Evolutionary conservation across 2,113 vertebrate genomes (phyloP).

Genomic region (Bostrychus sinensis): DNA sequence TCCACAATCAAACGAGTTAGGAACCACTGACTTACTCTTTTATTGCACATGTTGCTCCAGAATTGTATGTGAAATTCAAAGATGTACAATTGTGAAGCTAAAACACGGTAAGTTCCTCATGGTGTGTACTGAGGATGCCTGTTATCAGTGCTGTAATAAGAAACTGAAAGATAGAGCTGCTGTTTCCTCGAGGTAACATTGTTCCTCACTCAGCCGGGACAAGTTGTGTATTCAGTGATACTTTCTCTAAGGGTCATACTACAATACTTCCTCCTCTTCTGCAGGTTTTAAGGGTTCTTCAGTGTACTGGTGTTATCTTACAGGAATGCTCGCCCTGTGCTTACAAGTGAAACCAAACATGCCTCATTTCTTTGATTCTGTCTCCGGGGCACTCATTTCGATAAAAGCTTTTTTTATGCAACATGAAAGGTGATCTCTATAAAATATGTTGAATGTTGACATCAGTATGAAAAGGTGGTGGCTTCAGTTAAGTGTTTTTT

Average conservation of each 20-base stretch:
- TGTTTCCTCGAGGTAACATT: slow-evolving; percentile 49
- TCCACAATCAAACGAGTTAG: no score
- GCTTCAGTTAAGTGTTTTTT: neutral
- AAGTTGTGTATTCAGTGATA: slow-evolving; percentile 65
- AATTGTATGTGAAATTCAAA: no score
- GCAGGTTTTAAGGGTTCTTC: slow-evolving; percentile 42
- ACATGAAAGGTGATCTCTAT: slow-evolving; percentile 27
- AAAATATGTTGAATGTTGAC: slow-evolving; percentile 23
- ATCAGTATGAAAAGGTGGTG: neutral
- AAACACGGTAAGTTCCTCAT: no score
- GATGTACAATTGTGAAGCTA: no score
- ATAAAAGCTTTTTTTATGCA: slow-evolving; percentile 25
- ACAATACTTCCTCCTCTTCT: slow-evolving; percentile 59
- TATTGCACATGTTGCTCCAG: no score
- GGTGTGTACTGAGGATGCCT: slow-evolving; percentile 23
- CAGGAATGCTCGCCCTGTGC: slow-evolving; percentile 58
- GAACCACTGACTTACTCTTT: no score
- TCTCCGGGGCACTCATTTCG: slow-evolving; percentile 40
- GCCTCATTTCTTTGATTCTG: slow-evolving; percentile 49
- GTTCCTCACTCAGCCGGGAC: slow-evolving; percentile 51
- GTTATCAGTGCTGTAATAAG: slow-evolving; percentile 62
- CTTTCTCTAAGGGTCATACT: slow-evolving; percentile 53
- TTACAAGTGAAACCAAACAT: slow-evolving; percentile 57
- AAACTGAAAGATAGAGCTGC: slow-evolving; percentile 52
- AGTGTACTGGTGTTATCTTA: slow-evolving; percentile 59